Evolutionary conservation across 2,797 vertebrate species (phyloP), one percentile per base, ranked within the genome.

Genomic region (Holocentrus rufus): DNA sequence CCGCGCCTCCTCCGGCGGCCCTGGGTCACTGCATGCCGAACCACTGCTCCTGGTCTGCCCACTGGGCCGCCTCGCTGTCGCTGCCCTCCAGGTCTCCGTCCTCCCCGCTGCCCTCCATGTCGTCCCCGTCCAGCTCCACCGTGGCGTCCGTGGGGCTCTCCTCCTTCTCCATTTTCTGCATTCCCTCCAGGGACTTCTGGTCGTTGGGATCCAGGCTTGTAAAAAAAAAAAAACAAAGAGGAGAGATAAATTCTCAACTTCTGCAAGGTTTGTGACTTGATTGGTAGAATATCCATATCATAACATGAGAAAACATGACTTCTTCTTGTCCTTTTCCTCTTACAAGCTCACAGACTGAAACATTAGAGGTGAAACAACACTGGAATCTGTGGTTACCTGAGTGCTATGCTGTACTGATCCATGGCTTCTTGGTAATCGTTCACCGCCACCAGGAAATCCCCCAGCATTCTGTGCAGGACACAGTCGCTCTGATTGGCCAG

Each of bases 151-250:
- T 96, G 56, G 97, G 97, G 61, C 97, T 99, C 90, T 99, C 98
- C 90, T 99, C 98, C 85, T 99, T 99, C 89, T 99, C 98, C 97
- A 99, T 99, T 88, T 99, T 99, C 93, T 99, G 98, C 97, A 99
- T 95, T 27, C 97, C 98, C 79, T 99, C 98, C 53, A 99, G 87
- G 5, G 98, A 99, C 94, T 99, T 99, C 94, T 99, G 97, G 83
- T 99, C 98, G 0, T 99, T 98, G 23, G 97, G 98, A 89, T 99
- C 98, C 95, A 99, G 92, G 82, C 98, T 99, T 82, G 3, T 5
- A 13, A 39, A 60, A 7, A 13, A 20, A 4, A 46, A 54, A 4
- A 56, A 59, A 8, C 50, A 14, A 6, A 31, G 4, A 30, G 31
- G 23, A n/a, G 27, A 2, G 15, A n/a, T n/a, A 11, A 5, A n/a